Evolutionary conservation across 2,797 vertebrate genomes (phyloP), one percentile per base, ranked within the genome.

Genomic region (Coracias cyanogaster): DNA sequence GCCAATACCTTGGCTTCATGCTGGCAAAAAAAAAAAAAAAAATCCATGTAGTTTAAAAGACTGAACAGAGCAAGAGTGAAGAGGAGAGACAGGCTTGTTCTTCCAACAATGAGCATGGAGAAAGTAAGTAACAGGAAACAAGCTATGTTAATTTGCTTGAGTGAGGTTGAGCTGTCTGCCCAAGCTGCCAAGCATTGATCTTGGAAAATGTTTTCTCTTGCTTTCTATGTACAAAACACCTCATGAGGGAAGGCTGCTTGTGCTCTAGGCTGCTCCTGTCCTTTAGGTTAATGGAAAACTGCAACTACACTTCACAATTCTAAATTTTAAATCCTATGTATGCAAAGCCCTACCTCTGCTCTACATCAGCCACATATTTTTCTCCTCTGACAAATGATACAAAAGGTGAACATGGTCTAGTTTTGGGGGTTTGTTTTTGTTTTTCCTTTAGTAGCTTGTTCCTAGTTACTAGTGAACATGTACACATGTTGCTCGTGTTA

Each of bases 1-100:
- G 26, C 18, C 17, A 55, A 51, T 33, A 82, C 5, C 7, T 45
- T 49, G 19, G 19, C 33, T 94, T 94, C 37, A 24, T 73, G 24
- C 19, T 82, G 35, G 25, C 12, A 70, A 15, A 74, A 90, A 74
- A 60, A 17, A 86, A 17, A 86, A 73, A 90, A 78, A n/a, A n/a
- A n/a, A n/a, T n/a, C n/a, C n/a, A n/a, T n/a, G n/a, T n/a, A n/a
- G n/a, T 85, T 82, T 66, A 37, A 49, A 62, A 82, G 22, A 61
- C 22, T 81, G 31, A 31, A 73, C 35, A 65, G 21, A n/a, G 35
- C 7, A 84, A 25, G 48, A 90, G 4, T 61, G 51, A 73, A 77
- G 24, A 93, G 15, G 21, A 60, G 6, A 26, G 22, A 76, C 86
- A 74, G 11, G 18, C 39, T 41, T 86, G 13, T 9, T 82, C 22